Conservation (phyloP, 2,113 vertebrate species). For the Hemiscyllium ocellatum region DNA sequence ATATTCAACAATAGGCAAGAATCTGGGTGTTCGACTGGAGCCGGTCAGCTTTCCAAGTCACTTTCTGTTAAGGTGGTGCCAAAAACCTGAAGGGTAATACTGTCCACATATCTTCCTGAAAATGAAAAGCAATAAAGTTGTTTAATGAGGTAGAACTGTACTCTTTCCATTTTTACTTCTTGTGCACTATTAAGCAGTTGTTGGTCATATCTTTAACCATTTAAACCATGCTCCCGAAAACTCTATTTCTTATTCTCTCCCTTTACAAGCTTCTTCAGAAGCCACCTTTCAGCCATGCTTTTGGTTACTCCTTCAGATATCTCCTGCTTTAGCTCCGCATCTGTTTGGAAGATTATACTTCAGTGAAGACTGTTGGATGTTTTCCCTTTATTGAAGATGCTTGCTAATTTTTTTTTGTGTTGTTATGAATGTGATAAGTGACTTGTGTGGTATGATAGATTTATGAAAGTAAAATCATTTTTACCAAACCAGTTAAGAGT, state of each 20-base stretch:
- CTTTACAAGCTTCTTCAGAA: background rate
- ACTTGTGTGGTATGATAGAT: background rate
- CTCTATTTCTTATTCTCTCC: background rate
- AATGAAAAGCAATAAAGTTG: background rate
- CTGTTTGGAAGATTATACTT: background rate
- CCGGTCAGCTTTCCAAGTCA: constrained; percentile 96
- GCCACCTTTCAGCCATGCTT: background rate
- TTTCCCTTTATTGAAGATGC: background rate
- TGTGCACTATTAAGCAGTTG: background rate
- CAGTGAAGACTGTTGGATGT: background rate
- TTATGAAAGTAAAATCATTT: too few species aligned
- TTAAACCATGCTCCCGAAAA: background rate
- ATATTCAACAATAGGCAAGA: constrained; percentile 82
- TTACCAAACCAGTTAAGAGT: too few species aligned
- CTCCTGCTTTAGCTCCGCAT: background rate
- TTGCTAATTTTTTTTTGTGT: background rate
- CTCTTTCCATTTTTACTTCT: background rate
- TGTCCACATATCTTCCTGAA: background rate
- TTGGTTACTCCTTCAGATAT: background rate
- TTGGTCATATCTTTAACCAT: too few species aligned
- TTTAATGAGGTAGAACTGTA: background rate
- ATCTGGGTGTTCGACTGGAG: constrained; percentile 79
- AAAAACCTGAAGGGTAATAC: constrained; percentile 70
- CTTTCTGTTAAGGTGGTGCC: constrained; percentile 90
- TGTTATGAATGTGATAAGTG: background rate